phyloP scores from a whole-genome alignment of 2,888 invertebrate genomes.

The Chymomyza amoena region DNA sequence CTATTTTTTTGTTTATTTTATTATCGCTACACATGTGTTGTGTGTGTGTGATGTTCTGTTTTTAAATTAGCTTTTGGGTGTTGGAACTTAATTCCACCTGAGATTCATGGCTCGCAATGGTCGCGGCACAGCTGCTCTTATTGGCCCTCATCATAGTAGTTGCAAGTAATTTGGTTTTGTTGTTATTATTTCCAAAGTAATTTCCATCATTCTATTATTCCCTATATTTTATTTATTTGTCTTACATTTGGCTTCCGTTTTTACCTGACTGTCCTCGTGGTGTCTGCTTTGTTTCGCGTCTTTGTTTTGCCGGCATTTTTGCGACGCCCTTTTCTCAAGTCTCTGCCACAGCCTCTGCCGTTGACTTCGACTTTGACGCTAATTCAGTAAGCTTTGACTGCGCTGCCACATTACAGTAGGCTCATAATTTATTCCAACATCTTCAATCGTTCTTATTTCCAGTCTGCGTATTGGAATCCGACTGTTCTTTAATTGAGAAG shows the following conservation, averaged over 20 bases:
- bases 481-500: no score
- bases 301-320: conserved; percentile 66
- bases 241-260: neutral
- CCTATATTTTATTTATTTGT: neutral
- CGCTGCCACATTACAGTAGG: no score
- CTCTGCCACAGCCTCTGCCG: conserved; percentile 26
- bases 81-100: conserved; percentile 41
- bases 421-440: no score
- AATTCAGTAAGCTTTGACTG: no score
- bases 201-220: neutral
- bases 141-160: conserved; percentile 9
- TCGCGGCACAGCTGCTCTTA: conserved; percentile 11
- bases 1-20: conserved; percentile 66
- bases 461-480: no score
- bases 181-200: neutral
- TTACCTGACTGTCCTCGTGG: conserved; percentile 10
- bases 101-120: conserved; percentile 22
- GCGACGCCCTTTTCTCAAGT: conserved; percentile 57
- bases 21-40: conserved; percentile 27
- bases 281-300: conserved; percentile 51
- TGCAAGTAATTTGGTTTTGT: conserved; percentile 3
- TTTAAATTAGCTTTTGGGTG: conserved; percentile 43
- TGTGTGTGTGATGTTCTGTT: conserved; percentile 38
- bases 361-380: conserved; percentile 24
- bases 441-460: no score